Conservation (phyloP, 1,140 invertebrate genomes). For the Eurytemora carolleeae region DNA sequence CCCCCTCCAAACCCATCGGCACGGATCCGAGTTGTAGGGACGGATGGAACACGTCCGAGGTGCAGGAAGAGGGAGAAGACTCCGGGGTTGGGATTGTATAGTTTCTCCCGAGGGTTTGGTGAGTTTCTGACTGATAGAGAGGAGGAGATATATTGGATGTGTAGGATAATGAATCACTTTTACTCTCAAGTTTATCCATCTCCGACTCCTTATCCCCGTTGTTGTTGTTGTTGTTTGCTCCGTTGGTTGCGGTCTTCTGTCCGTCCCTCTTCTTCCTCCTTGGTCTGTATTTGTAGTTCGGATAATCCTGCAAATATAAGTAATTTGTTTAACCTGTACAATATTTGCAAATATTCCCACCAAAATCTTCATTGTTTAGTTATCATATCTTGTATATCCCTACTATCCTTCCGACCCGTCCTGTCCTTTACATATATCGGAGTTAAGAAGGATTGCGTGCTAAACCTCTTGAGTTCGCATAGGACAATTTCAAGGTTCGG, state of each 20-base stretch:
- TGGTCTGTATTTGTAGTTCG: conserved; percentile 33
- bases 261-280: conserved; percentile 24
- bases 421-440: no score
- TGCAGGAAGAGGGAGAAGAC: neutral
- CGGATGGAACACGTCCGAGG: neutral
- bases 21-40: neutral
- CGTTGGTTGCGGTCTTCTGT: neutral
- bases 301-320: conserved; percentile 27
- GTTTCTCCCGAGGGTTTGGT: neutral
- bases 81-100: neutral
- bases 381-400: no score
- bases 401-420: no score
- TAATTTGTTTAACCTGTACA: no score
- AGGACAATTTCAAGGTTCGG: no score
- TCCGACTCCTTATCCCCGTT: neutral
- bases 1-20: neutral
- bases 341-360: no score
- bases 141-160: neutral
- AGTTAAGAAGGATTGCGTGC: no score
- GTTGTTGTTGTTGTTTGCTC: neutral
- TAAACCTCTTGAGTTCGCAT: no score
- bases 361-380: no score
- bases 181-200: neutral
- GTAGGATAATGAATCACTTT: neutral
- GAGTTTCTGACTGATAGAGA: neutral